A percentile compares a stretch with the other conserved stretches of the same genome.
These are phyloP conservation scores for Tychaedon coryphoeus DNA, from an alignment of 2,113 vertebrate species.

Conservation along the genomic window DNA sequence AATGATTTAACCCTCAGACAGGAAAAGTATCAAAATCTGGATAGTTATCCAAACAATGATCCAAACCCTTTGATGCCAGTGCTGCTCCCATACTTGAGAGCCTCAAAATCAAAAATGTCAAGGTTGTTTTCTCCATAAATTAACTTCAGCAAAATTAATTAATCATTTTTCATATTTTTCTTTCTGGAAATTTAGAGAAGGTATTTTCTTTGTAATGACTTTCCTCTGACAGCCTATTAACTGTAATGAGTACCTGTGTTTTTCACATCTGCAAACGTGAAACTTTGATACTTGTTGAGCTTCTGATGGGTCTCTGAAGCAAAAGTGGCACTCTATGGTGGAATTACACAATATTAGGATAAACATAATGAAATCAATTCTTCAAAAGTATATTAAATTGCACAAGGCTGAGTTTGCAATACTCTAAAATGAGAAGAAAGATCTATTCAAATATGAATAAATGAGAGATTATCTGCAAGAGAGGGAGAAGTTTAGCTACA, in stretches of 20 bases:
- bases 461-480: conserved; percentile 28
- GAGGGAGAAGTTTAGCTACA: conserved; percentile 2
- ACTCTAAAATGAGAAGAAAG: conserved; percentile 18
- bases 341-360: neutral
- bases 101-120: neutral
- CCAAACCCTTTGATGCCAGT: neutral
- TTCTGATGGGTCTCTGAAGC: conserved; percentile 1
- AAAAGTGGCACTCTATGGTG: neutral
- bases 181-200: neutral
- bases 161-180: neutral
- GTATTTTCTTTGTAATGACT: conserved; percentile 13
- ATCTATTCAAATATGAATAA: conserved; percentile 17
- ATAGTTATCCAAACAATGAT: neutral
- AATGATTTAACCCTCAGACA: neutral
- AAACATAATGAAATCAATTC: conserved; percentile 36
- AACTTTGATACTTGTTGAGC: neutral
- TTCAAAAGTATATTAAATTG: conserved; percentile 32
- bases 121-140: neutral
- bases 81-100: neutral
- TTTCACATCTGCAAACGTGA: conserved; percentile 34
- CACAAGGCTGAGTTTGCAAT: conserved; percentile 43
- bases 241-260: conserved; percentile 10
- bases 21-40: neutral
- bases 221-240: conserved; percentile 30
- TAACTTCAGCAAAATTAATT: neutral